A percentile compares a stretch with the other conserved stretches of the same genome.
Evolutionary conservation across 2,797 vertebrate genomes (phyloP).

Genomic region (Labroides dimidiatus): DNA sequence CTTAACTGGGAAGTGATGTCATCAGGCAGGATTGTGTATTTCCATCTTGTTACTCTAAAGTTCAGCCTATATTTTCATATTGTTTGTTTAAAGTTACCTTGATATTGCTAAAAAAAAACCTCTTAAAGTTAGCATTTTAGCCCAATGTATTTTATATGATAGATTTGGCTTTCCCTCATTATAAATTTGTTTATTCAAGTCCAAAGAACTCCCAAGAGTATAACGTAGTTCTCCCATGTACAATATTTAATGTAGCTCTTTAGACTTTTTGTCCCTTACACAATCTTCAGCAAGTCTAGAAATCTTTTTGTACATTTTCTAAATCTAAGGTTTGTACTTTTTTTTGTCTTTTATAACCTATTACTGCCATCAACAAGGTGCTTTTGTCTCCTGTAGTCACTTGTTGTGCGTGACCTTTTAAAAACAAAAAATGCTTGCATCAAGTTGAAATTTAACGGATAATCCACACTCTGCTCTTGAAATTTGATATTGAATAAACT

Average conservation of each 20-base stretch:
- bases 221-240: conserved; percentile 60
- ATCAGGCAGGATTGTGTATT: conserved; percentile 29
- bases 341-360: conserved; percentile 53
- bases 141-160: conserved; percentile 3
- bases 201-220: conserved; percentile 67
- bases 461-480: conserved; percentile 32
- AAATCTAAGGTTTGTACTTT: conserved; percentile 45
- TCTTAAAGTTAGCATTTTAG: background rate
- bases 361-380: conserved; percentile 43
- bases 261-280: conserved; percentile 52
- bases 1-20: conserved; percentile 22
- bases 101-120: conserved; percentile 4
- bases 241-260: conserved; percentile 45
- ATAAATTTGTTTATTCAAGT: conserved; percentile 35
- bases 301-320: conserved; percentile 48
- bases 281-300: conserved; percentile 57
- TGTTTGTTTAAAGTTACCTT: conserved; percentile 35
- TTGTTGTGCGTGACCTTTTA: conserved; percentile 21
- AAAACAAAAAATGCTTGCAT: conserved; percentile 30
- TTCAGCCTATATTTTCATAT: conserved; percentile 22
- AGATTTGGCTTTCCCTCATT: conserved; percentile 41
- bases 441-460: conserved; percentile 21
- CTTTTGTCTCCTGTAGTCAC: conserved; percentile 37
- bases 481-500: conserved; percentile 22
- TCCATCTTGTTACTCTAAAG: conserved; percentile 21